Conservation (phyloP, 2,888 invertebrate genomes). For the Diarsia rubi region DNA sequence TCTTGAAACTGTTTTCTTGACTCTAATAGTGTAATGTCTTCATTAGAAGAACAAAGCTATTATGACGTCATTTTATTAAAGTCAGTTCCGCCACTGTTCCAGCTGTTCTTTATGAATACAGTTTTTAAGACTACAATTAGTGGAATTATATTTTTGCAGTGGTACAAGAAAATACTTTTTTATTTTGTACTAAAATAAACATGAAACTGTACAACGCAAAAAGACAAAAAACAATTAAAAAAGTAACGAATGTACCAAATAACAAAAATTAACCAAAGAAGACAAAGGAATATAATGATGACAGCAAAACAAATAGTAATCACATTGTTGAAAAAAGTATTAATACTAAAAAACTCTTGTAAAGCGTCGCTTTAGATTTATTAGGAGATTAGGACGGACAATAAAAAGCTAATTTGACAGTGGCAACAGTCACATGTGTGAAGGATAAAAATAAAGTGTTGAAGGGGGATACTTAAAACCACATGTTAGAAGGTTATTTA, state of each 20-base stretch:
- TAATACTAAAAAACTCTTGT: constrained; percentile 58
- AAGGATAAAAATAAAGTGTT: constrained; percentile 77
- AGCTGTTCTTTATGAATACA: not conserved
- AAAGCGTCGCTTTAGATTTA: constrained; percentile 73
- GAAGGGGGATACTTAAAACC: constrained; percentile 63
- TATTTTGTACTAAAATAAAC: not conserved
- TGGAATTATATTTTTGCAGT: not conserved
- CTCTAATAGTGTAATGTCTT: constrained; percentile 16
- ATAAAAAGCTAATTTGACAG: constrained; percentile 82
- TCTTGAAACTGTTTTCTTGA: constrained; percentile 27
- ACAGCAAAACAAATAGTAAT: constrained; percentile 66
- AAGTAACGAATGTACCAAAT: not conserved
- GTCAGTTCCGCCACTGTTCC: not conserved
- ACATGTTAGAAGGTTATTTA: constrained; percentile 61
- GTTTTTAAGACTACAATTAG: not conserved
- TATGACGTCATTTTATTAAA: constrained; percentile 23
- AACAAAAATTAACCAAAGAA: constrained; percentile 2
- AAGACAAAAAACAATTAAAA: not conserved
- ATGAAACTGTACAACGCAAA: not conserved
- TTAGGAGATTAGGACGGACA: constrained; percentile 80
- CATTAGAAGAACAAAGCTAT: constrained; percentile 31
- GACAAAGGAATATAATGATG: constrained; percentile 43
- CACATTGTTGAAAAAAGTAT: constrained; percentile 40
- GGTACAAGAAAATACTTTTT: not conserved
- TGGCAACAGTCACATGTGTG: constrained; percentile 80